phyloP scores from a whole-genome alignment of 2,113 vertebrate species.

The Danio rerio region DNA sequence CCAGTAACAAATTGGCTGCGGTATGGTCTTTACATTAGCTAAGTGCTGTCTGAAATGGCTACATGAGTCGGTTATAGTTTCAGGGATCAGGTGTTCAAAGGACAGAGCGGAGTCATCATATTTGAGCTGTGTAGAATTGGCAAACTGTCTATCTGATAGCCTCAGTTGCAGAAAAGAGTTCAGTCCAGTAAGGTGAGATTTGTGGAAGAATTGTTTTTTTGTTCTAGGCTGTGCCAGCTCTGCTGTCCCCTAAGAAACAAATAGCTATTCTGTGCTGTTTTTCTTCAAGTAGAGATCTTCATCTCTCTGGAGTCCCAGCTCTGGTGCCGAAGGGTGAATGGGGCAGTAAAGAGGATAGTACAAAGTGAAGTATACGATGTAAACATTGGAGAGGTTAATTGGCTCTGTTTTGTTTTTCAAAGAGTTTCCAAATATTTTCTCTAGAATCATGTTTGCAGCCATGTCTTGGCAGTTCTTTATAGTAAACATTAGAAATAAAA shows the following conservation, averaged over 20 bases:
- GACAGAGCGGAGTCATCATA: conserved; percentile 28
- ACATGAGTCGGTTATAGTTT: not conserved
- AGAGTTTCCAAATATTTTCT: not conserved
- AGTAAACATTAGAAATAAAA: no score
- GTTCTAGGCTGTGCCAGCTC: not conserved
- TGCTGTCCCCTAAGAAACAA: conserved; percentile 40
- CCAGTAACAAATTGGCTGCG: conserved; percentile 11
- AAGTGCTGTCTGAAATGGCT: conserved; percentile 26
- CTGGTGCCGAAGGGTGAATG: conserved; percentile 33
- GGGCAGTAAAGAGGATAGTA: not conserved
- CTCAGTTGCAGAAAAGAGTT: not conserved
- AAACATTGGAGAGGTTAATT: not conserved
- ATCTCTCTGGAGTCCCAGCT: conserved; percentile 8
- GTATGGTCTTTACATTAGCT: conserved; percentile 13
- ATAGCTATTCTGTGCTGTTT: conserved; percentile 45
- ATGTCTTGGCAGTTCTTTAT: no score
- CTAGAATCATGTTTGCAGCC: no score
- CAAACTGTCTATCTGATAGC: conserved; percentile 2
- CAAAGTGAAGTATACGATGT: not conserved
- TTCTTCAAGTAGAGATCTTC: conserved; percentile 32
- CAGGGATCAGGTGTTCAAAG: conserved; percentile 29
- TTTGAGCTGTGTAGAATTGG: not conserved
- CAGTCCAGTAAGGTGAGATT: not conserved
- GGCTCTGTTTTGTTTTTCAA: not conserved
- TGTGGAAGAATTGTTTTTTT: not conserved